These are phyloP conservation scores for Himalopsyche anomala DNA, from an alignment of 2,888 invertebrate genomes.

Conservation along the genomic window DNA sequence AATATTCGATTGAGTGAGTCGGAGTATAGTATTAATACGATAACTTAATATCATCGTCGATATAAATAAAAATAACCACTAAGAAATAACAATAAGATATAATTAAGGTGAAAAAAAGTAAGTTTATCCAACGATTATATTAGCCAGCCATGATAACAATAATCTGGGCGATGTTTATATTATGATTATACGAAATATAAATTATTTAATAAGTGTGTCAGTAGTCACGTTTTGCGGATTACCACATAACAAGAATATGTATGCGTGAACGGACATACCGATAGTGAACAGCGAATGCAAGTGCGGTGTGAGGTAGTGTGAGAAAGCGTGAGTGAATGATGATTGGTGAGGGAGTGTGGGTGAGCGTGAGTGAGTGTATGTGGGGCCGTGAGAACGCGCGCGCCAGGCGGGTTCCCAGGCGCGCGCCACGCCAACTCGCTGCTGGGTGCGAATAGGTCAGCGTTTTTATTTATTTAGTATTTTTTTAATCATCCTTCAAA, in stretches of 20 bases:
- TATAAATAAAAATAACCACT: too few relatives aligned
- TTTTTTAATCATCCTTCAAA: background rate
- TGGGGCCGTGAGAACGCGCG: slow-evolving; percentile 72
- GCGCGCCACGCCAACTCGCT: slow-evolving; percentile 70
- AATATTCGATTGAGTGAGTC: too few relatives aligned
- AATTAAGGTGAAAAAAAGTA: too few relatives aligned
- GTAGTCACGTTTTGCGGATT: background rate
- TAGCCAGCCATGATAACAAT: too few relatives aligned
- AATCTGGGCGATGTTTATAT: too few relatives aligned
- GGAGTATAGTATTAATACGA: too few relatives aligned
- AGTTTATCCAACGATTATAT: too few relatives aligned
- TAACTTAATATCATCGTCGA: too few relatives aligned
- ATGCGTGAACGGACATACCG: slow-evolving; percentile 31
- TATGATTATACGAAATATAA: too few relatives aligned
- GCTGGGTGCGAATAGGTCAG: slow-evolving; percentile 44
- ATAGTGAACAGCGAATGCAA: slow-evolving; percentile 26
- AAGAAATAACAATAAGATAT: too few relatives aligned
- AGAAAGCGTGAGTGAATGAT: slow-evolving; percentile 64
- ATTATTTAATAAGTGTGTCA: too few relatives aligned
- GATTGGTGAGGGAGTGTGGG: slow-evolving; percentile 54
- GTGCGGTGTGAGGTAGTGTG: slow-evolving; percentile 34
- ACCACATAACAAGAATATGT: background rate
- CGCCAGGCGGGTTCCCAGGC: slow-evolving; percentile 73
- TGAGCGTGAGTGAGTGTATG: slow-evolving; percentile 68
- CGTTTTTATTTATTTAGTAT: background rate